These are phyloP conservation scores for Cebus imitator DNA, from an alignment of 2,113 vertebrate genomes.

Conservation along the genomic window DNA sequence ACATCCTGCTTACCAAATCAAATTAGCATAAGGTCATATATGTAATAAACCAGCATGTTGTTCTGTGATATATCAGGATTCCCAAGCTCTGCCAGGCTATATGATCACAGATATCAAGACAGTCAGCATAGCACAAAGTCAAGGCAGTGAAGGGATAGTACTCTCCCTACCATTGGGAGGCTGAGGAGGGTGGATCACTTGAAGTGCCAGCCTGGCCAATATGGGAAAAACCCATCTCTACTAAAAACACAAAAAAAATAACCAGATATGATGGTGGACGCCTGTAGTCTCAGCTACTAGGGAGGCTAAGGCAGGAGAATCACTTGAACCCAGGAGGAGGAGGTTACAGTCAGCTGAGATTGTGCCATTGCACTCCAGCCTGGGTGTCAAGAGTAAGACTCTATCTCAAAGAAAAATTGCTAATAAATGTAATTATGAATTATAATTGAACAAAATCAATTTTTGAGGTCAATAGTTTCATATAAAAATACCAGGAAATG, in stretches of 20 bases:
- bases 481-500: not conserved
- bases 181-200: too few species aligned
- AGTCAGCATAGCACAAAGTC: not conserved
- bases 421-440: not conserved
- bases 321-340: too few species aligned
- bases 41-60: not conserved
- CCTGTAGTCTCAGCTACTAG: too few species aligned
- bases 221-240: too few species aligned
- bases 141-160: not conserved
- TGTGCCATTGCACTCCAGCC: too few species aligned
- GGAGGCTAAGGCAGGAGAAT: too few species aligned
- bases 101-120: not conserved
- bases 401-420: too few species aligned
- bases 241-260: too few species aligned
- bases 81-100: not conserved
- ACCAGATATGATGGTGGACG: accelerated
- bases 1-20: not conserved
- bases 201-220: too few species aligned
- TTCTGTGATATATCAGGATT: not conserved
- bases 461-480: not conserved
- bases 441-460: not conserved
- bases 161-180: not conserved
- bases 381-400: too few species aligned
- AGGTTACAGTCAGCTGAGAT: too few species aligned
- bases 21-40: not conserved